Evolutionary conservation across 2,888 invertebrate species (phyloP), one percentile per base, ranked within the genome.

Genomic region (Dasypogon diadema): DNA sequence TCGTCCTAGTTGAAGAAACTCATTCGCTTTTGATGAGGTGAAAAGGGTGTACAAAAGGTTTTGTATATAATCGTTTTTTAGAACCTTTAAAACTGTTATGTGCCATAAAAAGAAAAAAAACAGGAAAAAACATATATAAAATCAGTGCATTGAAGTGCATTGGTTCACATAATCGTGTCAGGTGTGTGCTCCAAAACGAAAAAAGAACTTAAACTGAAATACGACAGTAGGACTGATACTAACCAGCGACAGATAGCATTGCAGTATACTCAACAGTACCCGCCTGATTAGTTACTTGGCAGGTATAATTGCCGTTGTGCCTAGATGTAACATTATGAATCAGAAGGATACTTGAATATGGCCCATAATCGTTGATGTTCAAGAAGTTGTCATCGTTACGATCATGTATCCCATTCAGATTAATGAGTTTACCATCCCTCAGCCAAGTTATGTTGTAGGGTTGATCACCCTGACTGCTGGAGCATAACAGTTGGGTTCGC

Each of bases 401-500:
- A 79, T 81, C 37, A n/a, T 30, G 48, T 14, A 42, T 12, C 2
- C 68, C 56, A 37, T 58, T 51, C 10, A 79, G 82, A 48, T 72
- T 79, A 42, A 88, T 87, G 37, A 85, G 82, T 78, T 83, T 81
- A 78, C 85, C 84, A 81, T 88, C 87, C 83, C 87, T 84, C 68
- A 87, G 84, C 88, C 88, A 88, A 18, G 88, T 87, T 80, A 88
- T 88, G 84, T 88, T 88, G 81, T 88, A 87, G 34, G 88, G 88
- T 81, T 87, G 88, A 82, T 88, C 88, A 76, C 88, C 88, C 83
- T 88, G 88, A 83, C 88, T 89, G 79, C 88, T 87, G 75, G 88
- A 87, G 83, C 89, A 89, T 87, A 89, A 88, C 78, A 89, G 84
- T 86, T 94, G 93, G 81, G 91, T 92, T 79, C 93, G 91, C 88